Evolutionary conservation across 2,888 invertebrate genomes (phyloP).

Genomic region (Cryptus viduatorius): DNA sequence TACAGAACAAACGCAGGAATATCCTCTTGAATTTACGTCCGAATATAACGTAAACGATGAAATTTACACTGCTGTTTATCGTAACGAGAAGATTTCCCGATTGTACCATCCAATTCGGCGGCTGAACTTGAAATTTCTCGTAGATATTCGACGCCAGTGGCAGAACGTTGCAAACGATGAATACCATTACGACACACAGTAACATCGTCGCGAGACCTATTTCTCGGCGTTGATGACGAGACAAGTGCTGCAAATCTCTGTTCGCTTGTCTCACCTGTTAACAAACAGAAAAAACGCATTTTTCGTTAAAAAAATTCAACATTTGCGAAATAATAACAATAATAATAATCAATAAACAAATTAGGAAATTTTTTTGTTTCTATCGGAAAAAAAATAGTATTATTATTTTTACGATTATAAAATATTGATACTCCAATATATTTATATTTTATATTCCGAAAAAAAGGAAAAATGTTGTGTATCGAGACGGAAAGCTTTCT

Average conservation of each 20-base stretch:
- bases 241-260: slow-evolving; percentile 94
- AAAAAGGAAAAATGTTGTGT: too few relatives aligned
- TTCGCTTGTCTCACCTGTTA: slow-evolving; percentile 94
- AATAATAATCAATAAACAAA: too few relatives aligned
- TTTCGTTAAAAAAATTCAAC: not conserved
- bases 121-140: slow-evolving; percentile 91
- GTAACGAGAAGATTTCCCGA: slow-evolving; percentile 97
- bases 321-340: not conserved
- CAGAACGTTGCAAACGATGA: slow-evolving; percentile 96
- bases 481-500: too few relatives aligned
- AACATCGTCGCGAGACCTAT: slow-evolving; percentile 98
- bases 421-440: too few relatives aligned
- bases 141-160: slow-evolving; percentile 94
- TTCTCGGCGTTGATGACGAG: slow-evolving; percentile 95
- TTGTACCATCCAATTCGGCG: slow-evolving; percentile 91
- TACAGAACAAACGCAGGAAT: slow-evolving; percentile 93
- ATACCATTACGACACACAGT: slow-evolving; percentile 96
- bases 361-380: too few relatives aligned
- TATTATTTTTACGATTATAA: too few relatives aligned
- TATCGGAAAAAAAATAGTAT: too few relatives aligned
- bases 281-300: slow-evolving; percentile 25
- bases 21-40: slow-evolving; percentile 98
- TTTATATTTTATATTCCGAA: too few relatives aligned
- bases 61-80: slow-evolving; percentile 98
- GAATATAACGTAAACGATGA: slow-evolving; percentile 98